Evolutionary conservation across 2,888 invertebrate genomes (phyloP).

Genomic region (Chrysodeixis includens): DNA sequence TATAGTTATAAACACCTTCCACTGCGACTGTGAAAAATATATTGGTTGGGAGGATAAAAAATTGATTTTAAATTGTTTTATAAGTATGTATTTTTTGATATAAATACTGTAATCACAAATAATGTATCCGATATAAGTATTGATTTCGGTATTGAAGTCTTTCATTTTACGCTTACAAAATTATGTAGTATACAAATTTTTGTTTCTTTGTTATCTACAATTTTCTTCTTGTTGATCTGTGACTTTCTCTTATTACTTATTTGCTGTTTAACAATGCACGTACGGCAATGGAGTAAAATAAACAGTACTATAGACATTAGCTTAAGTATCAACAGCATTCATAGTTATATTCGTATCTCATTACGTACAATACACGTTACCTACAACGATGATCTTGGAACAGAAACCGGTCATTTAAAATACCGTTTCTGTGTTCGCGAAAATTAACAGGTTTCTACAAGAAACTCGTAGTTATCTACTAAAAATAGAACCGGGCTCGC

Average conservation of each 20-base stretch:
- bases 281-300: background rate
- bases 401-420: too few species aligned
- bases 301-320: background rate
- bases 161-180: constrained; percentile 10
- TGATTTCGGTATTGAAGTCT: background rate
- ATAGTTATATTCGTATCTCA: constrained; percentile 37
- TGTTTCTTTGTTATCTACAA: background rate
- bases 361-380: constrained; percentile 3
- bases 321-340: background rate
- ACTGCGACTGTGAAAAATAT: background rate
- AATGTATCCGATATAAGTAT: background rate
- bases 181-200: background rate
- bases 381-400: too few species aligned
- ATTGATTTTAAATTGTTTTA: too few species aligned
- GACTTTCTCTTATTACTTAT: constrained; percentile 3
- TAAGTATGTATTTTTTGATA: background rate
- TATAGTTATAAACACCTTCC: background rate
- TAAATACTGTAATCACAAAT: background rate
- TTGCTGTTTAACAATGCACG: too few species aligned
- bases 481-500: too few species aligned
- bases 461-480: too few species aligned
- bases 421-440: too few species aligned
- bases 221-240: constrained; percentile 9
- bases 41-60: background rate
- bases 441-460: too few species aligned